These are phyloP conservation scores for Trematocara zebra DNA, from an alignment of 2,113 vertebrate genomes.

Conservation along the genomic window DNA sequence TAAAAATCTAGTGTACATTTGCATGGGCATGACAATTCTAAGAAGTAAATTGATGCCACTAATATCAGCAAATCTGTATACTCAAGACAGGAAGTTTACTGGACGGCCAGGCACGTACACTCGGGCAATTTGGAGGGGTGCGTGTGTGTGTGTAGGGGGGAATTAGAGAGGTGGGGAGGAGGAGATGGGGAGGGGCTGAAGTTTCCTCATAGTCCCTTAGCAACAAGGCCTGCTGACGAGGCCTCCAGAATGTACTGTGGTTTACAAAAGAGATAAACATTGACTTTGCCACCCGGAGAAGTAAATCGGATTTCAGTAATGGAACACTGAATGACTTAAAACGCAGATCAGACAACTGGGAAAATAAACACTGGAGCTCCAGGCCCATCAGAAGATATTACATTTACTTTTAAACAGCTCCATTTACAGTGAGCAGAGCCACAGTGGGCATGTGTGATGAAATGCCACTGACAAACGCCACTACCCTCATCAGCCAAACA, in stretches of 20 bases:
- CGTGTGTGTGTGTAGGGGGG: not conserved
- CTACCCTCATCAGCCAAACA: not conserved
- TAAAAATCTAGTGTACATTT: conserved; percentile 48
- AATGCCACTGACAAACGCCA: not conserved
- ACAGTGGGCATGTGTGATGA: not conserved
- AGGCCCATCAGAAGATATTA: not conserved
- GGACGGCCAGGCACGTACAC: conserved; percentile 62
- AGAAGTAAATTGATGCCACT: conserved; percentile 67
- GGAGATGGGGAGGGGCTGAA: conserved; percentile 1
- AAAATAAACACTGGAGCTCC: conserved; percentile 11
- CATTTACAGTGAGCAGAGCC: not conserved
- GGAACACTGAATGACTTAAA: conserved; percentile 34
- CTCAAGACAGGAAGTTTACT: conserved; percentile 73
- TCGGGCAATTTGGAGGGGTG: conserved; percentile 33
- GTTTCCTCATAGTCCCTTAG: conserved; percentile 61
- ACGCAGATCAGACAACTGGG: conserved; percentile 11
- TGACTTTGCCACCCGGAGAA: conserved; percentile 56
- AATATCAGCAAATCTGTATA: conserved; percentile 67
- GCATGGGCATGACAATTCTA: conserved; percentile 56
- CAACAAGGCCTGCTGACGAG: conserved; percentile 55
- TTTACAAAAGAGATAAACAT: conserved; percentile 74
- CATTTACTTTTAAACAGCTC: not conserved
- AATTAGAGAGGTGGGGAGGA: not conserved
- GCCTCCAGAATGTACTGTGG: conserved; percentile 60
- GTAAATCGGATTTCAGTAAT: conserved; percentile 48